These are phyloP conservation scores for Andrena bicolor DNA, from an alignment of 2,888 invertebrate species.

Conservation along the genomic window DNA sequence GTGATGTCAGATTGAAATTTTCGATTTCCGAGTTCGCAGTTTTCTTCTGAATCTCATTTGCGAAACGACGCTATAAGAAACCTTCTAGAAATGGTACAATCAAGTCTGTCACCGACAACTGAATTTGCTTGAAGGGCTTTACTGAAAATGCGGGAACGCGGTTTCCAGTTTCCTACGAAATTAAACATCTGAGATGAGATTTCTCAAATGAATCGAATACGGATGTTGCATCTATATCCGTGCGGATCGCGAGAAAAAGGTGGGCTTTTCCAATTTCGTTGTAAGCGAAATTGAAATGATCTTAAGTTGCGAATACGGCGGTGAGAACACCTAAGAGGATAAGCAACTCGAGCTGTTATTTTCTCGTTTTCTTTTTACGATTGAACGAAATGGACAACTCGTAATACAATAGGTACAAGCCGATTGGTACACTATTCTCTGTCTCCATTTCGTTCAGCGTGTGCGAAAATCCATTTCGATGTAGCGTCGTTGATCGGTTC, in stretches of 20 bases:
- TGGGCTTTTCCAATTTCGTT: slow-evolving; percentile 9
- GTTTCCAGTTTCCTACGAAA: slow-evolving; percentile 32
- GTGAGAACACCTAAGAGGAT: slow-evolving; percentile 56
- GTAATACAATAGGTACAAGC: slow-evolving; percentile 57
- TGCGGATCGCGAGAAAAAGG: not conserved
- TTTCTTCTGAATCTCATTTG: slow-evolving; percentile 1
- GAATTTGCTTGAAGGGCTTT: slow-evolving; percentile 10
- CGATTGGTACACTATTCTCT: slow-evolving; percentile 43
- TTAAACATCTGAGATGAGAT: slow-evolving; percentile 23
- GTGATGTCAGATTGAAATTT: not conserved
- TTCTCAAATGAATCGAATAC: slow-evolving; percentile 8
- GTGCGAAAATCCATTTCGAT: slow-evolving; percentile 43
- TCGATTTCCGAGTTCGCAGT: not conserved
- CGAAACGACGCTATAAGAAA: not conserved
- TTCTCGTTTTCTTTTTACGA: slow-evolving; percentile 50
- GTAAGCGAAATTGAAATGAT: slow-evolving; percentile 38
- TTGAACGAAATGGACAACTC: slow-evolving; percentile 50
- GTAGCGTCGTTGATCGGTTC: slow-evolving; percentile 27
- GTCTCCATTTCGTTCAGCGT: slow-evolving; percentile 4
- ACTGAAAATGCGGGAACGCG: not conserved
- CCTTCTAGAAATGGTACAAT: slow-evolving; percentile 5
- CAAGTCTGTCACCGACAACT: slow-evolving; percentile 22
- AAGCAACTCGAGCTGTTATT: slow-evolving; percentile 53
- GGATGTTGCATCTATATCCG: not conserved
- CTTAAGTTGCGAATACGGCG: slow-evolving; percentile 23